Evolutionary conservation across 2,797 vertebrate genomes (phyloP).

Genomic region (Notoglanidium macrostoma): DNA sequence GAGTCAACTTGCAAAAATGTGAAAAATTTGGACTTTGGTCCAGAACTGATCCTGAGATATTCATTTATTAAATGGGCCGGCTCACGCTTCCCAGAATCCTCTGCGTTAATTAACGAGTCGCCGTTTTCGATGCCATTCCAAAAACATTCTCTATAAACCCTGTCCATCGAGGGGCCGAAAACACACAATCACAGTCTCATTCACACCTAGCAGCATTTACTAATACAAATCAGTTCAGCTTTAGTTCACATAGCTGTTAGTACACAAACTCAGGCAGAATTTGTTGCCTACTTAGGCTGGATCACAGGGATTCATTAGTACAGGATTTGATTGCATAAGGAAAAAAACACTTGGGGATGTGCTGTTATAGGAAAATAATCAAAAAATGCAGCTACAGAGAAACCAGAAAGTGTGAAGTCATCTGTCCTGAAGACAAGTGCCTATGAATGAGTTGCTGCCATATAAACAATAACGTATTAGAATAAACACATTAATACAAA

Average conservation of each 20-base stretch:
- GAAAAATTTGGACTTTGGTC: not conserved
- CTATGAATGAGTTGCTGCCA: not conserved
- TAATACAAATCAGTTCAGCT: not conserved
- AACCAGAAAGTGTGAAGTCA: not conserved
- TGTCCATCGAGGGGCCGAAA: not conserved
- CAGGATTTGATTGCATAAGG: not conserved
- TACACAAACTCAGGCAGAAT: too few species aligned
- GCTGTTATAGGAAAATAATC: not conserved
- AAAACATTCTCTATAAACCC: not conserved
- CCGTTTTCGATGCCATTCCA: too few species aligned
- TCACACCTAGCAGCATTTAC: not conserved
- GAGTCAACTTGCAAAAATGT: constrained; percentile 1
- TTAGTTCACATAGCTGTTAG: not conserved
- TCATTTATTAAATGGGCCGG: not conserved
- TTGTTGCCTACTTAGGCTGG: not conserved
- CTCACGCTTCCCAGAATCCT: too few species aligned
- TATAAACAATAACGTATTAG: not conserved
- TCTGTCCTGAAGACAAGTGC: not conserved
- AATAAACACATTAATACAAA: not conserved
- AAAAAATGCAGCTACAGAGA: not conserved
- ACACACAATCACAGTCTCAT: not conserved
- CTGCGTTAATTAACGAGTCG: too few species aligned
- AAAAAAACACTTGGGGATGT: not conserved
- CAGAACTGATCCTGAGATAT: not conserved
- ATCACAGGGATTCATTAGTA: not conserved